These are phyloP conservation scores for Mesocricetus auratus DNA, from an alignment of 2,113 vertebrate species.

Conservation along the genomic window DNA sequence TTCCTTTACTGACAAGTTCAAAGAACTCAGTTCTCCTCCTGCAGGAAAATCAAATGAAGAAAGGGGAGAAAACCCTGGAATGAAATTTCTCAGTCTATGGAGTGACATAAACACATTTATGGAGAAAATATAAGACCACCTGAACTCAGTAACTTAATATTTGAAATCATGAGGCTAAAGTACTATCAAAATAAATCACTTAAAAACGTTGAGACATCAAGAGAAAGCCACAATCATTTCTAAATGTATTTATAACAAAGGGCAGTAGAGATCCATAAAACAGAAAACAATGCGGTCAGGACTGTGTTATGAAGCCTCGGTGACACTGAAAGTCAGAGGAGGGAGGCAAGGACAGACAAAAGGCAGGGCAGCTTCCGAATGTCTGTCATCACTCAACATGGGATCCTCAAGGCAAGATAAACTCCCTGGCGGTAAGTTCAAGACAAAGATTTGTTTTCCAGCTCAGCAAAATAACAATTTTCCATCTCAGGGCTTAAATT, in stretches of 20 bases:
- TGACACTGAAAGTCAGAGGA: conserved; percentile 29
- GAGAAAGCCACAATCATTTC: conserved; percentile 78
- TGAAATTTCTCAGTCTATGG: conserved; percentile 74
- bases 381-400: conserved; percentile 33
- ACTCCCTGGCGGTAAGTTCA: conserved; percentile 62
- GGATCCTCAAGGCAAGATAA: conserved; percentile 50
- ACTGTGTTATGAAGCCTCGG: neutral
- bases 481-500: neutral
- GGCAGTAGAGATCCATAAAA: conserved; percentile 64
- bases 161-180: conserved; percentile 84
- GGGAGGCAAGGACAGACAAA: conserved; percentile 48
- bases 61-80: conserved; percentile 46
- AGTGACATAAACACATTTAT: conserved; percentile 78
- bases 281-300: conserved; percentile 3
- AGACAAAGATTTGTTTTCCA: conserved; percentile 37
- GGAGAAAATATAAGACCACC: conserved; percentile 66
- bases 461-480: conserved; percentile 51
- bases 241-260: conserved; percentile 76
- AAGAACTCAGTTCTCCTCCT: conserved; percentile 97
- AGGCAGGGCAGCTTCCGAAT: neutral
- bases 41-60: conserved; percentile 83
- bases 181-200: conserved; percentile 86
- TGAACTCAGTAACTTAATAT: conserved; percentile 82
- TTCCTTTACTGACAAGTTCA: conserved; percentile 96
- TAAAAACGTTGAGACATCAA: conserved; percentile 67